phyloP scores from a whole-genome alignment of 2,113 vertebrate species.

The Mesocricetus auratus region DNA sequence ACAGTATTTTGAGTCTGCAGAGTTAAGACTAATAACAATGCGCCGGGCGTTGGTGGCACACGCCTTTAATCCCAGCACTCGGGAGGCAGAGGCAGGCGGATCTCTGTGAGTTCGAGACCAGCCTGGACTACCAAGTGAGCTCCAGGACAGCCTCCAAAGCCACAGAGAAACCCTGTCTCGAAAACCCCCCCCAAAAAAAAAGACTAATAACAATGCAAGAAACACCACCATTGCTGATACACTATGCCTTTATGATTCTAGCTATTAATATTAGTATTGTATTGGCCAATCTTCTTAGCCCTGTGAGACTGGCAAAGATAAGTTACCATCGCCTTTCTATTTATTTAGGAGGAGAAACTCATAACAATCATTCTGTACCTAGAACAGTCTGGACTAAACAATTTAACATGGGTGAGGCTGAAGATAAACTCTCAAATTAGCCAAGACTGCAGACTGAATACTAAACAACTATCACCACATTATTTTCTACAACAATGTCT shows the following conservation, averaged over 20 bases:
- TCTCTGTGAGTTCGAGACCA: too few relatives aligned
- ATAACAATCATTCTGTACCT: neutral
- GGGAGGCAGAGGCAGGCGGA: too few relatives aligned
- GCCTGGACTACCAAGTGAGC: too few relatives aligned
- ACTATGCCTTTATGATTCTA: neutral
- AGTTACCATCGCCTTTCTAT: neutral
- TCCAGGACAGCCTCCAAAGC: too few relatives aligned
- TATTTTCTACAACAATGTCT: neutral
- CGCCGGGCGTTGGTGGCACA: too few relatives aligned
- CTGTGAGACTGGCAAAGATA: neutral
- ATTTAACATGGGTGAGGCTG: neutral
- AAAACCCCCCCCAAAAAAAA: too few relatives aligned
- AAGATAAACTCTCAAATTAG: conserved; percentile 19
- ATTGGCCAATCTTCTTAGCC: neutral
- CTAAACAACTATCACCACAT: neutral
- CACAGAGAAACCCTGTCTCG: too few relatives aligned
- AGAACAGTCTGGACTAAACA: conserved; percentile 8
- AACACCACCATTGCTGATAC: neutral
- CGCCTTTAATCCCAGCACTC: too few relatives aligned
- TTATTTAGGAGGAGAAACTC: conserved; percentile 20
- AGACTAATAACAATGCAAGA: neutral
- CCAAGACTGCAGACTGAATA: neutral
- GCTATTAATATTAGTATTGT: neutral
- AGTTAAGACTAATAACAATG: neutral
- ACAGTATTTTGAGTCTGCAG: neutral